phyloP scores from a whole-genome alignment of 1,140 invertebrate genomes.

The Bombus pyrosoma region DNA sequence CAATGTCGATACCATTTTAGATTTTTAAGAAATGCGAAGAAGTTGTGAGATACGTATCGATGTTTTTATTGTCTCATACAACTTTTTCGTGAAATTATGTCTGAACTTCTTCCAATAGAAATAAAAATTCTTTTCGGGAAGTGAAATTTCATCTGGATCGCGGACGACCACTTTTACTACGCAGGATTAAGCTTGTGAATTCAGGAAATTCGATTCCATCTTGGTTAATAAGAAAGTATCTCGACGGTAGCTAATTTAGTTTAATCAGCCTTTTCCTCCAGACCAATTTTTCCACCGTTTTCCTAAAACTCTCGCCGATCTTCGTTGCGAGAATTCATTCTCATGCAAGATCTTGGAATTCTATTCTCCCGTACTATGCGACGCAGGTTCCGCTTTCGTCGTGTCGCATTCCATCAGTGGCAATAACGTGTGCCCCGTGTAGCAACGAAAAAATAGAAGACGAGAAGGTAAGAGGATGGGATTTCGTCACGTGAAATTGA shows the following conservation, averaged over 20 bases:
- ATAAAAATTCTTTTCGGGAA: no score
- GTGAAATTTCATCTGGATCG: no score
- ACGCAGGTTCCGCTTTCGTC: neutral
- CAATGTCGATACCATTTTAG: no score
- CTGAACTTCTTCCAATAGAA: no score
- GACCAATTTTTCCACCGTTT: neutral
- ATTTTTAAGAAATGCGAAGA: no score
- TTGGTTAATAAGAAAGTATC: neutral
- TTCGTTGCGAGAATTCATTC: neutral
- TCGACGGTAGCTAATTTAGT: neutral
- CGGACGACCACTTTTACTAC: no score
- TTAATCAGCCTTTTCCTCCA: neutral
- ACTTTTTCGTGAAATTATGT: no score
- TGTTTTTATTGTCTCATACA: no score
- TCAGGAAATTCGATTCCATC: no score
- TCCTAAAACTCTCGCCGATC: neutral
- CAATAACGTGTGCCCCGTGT: neutral
- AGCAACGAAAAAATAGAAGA: neutral
- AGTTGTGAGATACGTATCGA: no score
- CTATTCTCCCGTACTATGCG: neutral
- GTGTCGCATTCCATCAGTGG: constrained; percentile 24
- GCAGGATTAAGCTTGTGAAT: no score
- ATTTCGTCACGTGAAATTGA: constrained; percentile 48
- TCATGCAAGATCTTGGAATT: neutral
- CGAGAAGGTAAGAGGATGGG: neutral